Base-by-base conservation (phyloP, 2,113 vertebrate genomes). In the Bombycilla garrulus region DNA sequence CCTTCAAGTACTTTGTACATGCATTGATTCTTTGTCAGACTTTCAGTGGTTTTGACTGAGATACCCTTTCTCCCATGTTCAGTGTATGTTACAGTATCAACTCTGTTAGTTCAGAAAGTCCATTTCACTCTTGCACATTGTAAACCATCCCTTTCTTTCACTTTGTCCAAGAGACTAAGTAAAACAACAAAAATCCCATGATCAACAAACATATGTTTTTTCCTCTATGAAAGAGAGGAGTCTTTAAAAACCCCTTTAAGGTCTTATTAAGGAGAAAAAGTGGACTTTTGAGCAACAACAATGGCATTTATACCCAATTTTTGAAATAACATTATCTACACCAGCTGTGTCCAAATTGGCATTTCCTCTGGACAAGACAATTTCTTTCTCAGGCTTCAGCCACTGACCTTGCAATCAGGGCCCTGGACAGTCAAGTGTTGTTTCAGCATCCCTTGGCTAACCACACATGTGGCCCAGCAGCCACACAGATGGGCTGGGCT, bases 391-490 rank as follows among this genome's bases (percentile, higher is more conserved):
- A 69, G 20, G 5, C 13, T 93, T 69, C 4, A 0, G 17, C n/a
- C 19, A 25, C 25, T 45, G 28, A 33, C 8, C 38, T n/a, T 22
- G 6, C 22, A n/a, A 58, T 33, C 31, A 44, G 3, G 5, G 20
- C 11, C 20, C 29, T 29, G 21, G 38, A 20, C 11, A 28, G 15
- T 15, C 10, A 66, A 36, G 22, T 2, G 2, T n/a, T 78, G 42
- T 13, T 78, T 48, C 67, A 77, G 54, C 40, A 38, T 22, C 26
- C 47, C 18, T 19, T 16, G 64, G 54, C 26, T 18, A 42, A 42
- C 14, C 47, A 47, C 28, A 31, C 1, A 3, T 0, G 0, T 11
- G 44, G 44, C 50, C 61, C 69, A 54, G 54, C 8, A 54, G 29
- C 3, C 62, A 40, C 1, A 0, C 2, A 4, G 48, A 42, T 2